Base-by-base conservation (phyloP, 1,140 invertebrate species). In the Phocides pigmalion region DNA sequence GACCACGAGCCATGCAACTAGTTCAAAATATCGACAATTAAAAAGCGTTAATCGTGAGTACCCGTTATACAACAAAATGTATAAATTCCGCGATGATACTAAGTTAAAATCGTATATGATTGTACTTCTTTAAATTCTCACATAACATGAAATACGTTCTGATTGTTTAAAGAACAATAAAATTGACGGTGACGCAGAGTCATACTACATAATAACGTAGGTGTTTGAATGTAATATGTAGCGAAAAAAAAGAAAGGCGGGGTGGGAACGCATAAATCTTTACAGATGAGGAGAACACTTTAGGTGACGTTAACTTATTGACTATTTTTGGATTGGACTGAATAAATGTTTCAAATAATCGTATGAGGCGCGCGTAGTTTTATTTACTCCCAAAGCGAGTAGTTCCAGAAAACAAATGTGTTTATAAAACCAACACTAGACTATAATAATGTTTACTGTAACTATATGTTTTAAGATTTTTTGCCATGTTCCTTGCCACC, bases 211-310 rank as follows among this genome's bases (percentile, higher is more conserved):
- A n/a, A n/a, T n/a, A n/a, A n/a, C 9, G 9, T 32, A 56, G 19
- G 25, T 35, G 47, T 32, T n/a, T 42, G 11, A 28, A 59, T 58
- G 54, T 35, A n/a, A n/a, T n/a, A n/a, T n/a, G n/a, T n/a, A n/a
- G 19, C 37, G 25, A 3, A 37, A 58, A 59, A 42, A 58, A 37
- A 63, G 66, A 50, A 62, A 69, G 47, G 64, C 47, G 62, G 32
- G 25, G 35, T 66, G 12, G 50, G 66, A 56, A 59, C 50, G 75
- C 61, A 77, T 77, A 74, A 74, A 72, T 77, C 75, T 74, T 74
- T 74, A 72, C 59, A 74, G 56, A 77, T 74, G 72, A 70, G 69
- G 20, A 28, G 47, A 53, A 66, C 39, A 51, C 54, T 65, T 66
- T 44, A 9, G 53, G 39, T 15, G 39, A 66, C 54, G 44, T 17